Evolutionary conservation across 1,140 invertebrate species (phyloP), one percentile per base, ranked within the genome.

Genomic region (Drosophila mojavensis): DNA sequence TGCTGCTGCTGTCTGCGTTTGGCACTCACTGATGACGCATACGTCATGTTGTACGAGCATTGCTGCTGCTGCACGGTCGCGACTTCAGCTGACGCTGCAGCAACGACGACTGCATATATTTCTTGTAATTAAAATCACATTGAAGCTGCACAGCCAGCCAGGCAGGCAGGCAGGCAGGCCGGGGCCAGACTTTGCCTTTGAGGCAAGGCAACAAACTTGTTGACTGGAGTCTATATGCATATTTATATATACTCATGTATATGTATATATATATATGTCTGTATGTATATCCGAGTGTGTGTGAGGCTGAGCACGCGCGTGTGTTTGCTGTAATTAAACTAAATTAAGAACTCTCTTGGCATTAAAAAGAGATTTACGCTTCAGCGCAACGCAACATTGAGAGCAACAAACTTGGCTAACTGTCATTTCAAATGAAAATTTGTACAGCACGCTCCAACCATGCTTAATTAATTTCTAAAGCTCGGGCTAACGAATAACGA

Each of bases 291-390:
- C 20, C 20, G 20, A 20, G n/a, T 48, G 43, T 48, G 20, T 33
- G 58, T 33, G n/a, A 17, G 24, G 4, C 36, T 60, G 24, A 7
- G 68, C 36, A 41, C 24, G 24, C 17, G 36, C 24, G 61, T 73
- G 48, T 88, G 80, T 83, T 89, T 80, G 79, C 73, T 72, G 83
- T 88, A 88, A 88, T 88, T 88, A 88, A 88, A 88, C 77, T 88
- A 88, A 88, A 88, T 88, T 88, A 88, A 88, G 84, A 88, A 89
- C 82, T 86, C 83, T 83, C 83, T 88, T 88, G 83, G 70, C 83
- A 88, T 88, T 88, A 88, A 88, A 88, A 88, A 89, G 84, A 89
- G 84, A 88, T 88, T 88, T 88, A 89, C 84, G 84, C 84, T 84
- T 81, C 81, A 88, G 78, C 65, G 85, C 77, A 72, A 62, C 43